phyloP scores from a whole-genome alignment of 2,113 vertebrate species.

The Excalfactoria chinensis region DNA sequence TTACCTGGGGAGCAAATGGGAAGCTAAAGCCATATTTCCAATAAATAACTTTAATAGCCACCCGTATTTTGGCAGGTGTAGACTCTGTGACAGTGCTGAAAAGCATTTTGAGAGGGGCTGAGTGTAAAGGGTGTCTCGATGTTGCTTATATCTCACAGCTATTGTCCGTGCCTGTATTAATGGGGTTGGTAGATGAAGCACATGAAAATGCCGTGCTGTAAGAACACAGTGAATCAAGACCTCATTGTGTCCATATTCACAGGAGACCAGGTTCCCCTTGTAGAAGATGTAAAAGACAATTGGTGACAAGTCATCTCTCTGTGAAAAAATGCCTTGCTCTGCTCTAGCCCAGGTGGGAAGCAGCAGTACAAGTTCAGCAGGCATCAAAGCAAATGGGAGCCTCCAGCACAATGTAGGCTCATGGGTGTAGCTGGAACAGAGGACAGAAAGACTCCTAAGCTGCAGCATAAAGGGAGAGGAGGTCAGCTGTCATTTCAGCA shows the following conservation, averaged over 20 bases:
- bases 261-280: background rate
- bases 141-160: background rate
- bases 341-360: background rate
- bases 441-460: background rate
- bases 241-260: background rate
- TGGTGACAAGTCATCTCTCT: background rate
- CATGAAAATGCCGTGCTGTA: background rate
- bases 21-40: background rate
- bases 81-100: background rate
- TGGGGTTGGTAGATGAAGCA: background rate
- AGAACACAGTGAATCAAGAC: background rate
- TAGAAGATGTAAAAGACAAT: background rate
- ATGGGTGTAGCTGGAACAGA: background rate
- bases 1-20: background rate
- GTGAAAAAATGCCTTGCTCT: background rate
- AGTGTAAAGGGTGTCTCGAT: fast-evolving
- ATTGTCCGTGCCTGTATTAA: background rate
- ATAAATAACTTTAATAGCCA: background rate
- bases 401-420: background rate
- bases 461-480: background rate
- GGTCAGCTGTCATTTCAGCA: background rate
- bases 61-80: background rate
- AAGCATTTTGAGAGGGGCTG: background rate
- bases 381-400: background rate
- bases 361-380: background rate